Base-by-base conservation (phyloP, 2,888 invertebrate species). In the Caenorhabditis sp. region DNA sequence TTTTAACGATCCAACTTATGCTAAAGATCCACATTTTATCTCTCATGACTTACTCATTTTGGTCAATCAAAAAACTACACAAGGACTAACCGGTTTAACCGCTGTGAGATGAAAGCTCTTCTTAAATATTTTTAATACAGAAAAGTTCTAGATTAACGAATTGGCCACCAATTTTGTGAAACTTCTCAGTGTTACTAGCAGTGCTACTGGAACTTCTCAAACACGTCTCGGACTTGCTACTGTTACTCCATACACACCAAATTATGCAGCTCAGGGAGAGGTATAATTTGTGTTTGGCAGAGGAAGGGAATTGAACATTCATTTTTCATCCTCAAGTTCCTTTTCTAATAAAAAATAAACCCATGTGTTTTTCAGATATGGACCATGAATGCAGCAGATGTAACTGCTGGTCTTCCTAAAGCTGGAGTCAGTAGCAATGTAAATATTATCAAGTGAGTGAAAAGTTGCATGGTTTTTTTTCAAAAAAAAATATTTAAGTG, bases 331-430 rank as follows among this genome's bases (percentile, higher is more conserved):
- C n/a, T n/a, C n/a, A n/a, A n/a, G n/a, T n/a, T n/a, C n/a, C n/a
- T n/a, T n/a, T n/a, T n/a, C n/a, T n/a, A n/a, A n/a, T n/a, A n/a
- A n/a, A n/a, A n/a, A n/a, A n/a, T n/a, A n/a, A n/a, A n/a, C n/a
- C n/a, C n/a, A n/a, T n/a, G n/a, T n/a, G n/a, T n/a, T n/a, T 70
- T 69, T 2, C 8, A 79, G 79, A 71, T 72, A 18, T 79, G 79
- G 79, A 61, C 11, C 20, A 65, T 79, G 67, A 35, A 1, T 6
- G 28, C 61, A 1, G 8, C n/a, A 4, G 65, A 67, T 15, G 55
- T 71, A 0, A 35, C 11, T 3, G 3, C 18, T 2, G 55, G 70
- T 6, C 65, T 78, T 5, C 78, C 78, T 22, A 37, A 64, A 6
- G 22, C 78, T 44, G 78, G 78, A 37, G 44, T 78, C 22, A 67